These are phyloP conservation scores for Clarias magur DNA, from an alignment of 2,113 vertebrate genomes.

Conservation along the genomic window DNA sequence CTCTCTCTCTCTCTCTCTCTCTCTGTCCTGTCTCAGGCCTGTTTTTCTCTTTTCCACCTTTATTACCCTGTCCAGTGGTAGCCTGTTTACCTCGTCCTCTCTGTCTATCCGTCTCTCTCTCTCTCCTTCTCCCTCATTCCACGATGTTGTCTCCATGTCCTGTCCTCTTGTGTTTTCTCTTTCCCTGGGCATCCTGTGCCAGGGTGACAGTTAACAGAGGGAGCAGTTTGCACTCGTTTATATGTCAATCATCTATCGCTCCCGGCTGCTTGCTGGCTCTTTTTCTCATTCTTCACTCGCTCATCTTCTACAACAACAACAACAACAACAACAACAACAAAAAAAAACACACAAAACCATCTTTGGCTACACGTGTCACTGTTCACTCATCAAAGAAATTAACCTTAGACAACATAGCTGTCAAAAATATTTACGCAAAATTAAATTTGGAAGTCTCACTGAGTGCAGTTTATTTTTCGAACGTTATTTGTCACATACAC, in stretches of 20 bases:
- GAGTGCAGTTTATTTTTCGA: not conserved
- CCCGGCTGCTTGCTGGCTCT: slow-evolving; percentile 50
- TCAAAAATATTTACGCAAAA: not conserved
- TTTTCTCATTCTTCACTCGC: slow-evolving; percentile 30
- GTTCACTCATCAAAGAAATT: not conserved
- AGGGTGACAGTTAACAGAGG: slow-evolving; percentile 75
- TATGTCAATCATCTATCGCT: slow-evolving; percentile 68
- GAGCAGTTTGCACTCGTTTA: slow-evolving; percentile 75
- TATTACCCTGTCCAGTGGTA: not conserved
- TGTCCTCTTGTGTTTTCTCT: slow-evolving; percentile 54
- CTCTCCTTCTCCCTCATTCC: slow-evolving; percentile 3
- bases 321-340: too few relatives aligned
- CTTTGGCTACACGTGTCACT: not conserved
- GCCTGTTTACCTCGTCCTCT: not conserved
- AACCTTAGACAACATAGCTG: not conserved
- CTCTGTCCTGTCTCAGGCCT: slow-evolving; percentile 38
- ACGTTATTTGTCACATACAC: too few relatives aligned
- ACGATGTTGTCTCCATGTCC: slow-evolving; percentile 33
- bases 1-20: not conserved
- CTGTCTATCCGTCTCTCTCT: not conserved
- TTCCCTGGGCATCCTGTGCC: slow-evolving; percentile 47
- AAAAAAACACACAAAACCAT: too few relatives aligned
- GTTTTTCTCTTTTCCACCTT: slow-evolving; percentile 28
- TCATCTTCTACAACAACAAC: not conserved
- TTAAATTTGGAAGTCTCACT: not conserved